phyloP scores from a whole-genome alignment of 2,888 invertebrate genomes.

The Andricus curvator region DNA sequence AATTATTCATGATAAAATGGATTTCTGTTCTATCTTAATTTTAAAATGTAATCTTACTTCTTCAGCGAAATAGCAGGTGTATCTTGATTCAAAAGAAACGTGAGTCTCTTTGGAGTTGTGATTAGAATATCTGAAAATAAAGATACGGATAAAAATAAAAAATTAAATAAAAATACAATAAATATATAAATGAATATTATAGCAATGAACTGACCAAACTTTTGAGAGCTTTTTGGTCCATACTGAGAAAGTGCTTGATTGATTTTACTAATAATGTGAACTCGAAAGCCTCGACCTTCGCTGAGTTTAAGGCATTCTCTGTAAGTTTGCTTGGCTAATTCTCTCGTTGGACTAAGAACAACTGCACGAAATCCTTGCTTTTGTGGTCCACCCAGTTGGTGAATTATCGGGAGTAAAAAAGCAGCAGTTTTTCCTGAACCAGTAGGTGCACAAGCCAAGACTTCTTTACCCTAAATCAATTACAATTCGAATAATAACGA shows the following conservation, averaged over 20 bases:
- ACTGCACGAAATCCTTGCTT: slow-evolving; percentile 91
- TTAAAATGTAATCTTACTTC: slow-evolving; percentile 81
- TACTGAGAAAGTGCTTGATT: slow-evolving; percentile 87
- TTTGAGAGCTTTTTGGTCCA: slow-evolving; percentile 86
- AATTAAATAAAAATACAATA: not conserved
- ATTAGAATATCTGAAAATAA: slow-evolving; percentile 89
- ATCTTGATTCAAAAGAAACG: slow-evolving; percentile 90
- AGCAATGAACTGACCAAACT: slow-evolving; percentile 83
- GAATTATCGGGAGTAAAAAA: slow-evolving; percentile 93
- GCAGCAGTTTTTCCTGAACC: slow-evolving; percentile 99
- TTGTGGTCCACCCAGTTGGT: slow-evolving; percentile 85
- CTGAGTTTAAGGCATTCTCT: slow-evolving; percentile 88
- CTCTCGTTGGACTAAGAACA: slow-evolving; percentile 94
- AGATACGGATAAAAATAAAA: slow-evolving; percentile 41
- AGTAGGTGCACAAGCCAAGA: slow-evolving; percentile 97
- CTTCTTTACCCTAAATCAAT: slow-evolving; percentile 83
- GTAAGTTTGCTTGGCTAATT: slow-evolving; percentile 94
- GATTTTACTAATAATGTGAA: slow-evolving; percentile 89
- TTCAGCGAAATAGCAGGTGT: slow-evolving; percentile 86
- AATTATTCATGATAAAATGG: too few relatives aligned
- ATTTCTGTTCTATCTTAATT: too few relatives aligned
- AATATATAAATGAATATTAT: slow-evolving; percentile 18
- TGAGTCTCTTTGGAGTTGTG: slow-evolving; percentile 95
- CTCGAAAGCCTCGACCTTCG: slow-evolving; percentile 86
- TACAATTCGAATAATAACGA: slow-evolving; percentile 2